Conservation (phyloP, 2,113 vertebrate genomes). For the Hiodon tergisus region DNA sequence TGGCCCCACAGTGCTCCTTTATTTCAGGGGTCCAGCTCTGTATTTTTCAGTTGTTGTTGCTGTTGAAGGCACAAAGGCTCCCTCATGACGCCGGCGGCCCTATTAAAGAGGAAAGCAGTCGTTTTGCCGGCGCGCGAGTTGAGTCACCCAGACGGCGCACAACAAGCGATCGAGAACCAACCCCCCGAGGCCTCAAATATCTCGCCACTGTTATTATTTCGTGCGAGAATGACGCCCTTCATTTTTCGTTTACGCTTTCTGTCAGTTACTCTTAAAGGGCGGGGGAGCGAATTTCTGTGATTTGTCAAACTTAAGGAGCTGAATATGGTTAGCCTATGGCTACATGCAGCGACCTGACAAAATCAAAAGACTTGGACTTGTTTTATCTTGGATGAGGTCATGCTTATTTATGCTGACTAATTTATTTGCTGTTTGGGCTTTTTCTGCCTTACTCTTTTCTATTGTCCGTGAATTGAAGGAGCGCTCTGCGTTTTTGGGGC, state of each 20-base stretch:
- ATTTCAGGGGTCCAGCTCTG: neutral
- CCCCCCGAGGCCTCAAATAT: neutral
- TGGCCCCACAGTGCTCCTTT: neutral
- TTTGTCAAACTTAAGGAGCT: no score
- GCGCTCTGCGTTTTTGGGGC: conserved; percentile 42
- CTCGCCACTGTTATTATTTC: neutral
- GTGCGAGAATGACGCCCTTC: no score
- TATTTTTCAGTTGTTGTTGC: neutral
- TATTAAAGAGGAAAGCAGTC: neutral
- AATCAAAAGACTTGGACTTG: conserved; percentile 41
- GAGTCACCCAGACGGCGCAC: conserved; percentile 30
- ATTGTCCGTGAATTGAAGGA: no score
- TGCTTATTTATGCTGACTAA: neutral
- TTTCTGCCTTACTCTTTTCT: no score
- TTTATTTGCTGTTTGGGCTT: no score
- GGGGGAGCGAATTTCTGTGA: neutral
- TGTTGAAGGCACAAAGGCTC: neutral
- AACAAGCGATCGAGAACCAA: conserved; percentile 35
- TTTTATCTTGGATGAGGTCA: conserved; percentile 49
- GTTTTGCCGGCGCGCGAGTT: neutral
- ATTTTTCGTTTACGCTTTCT: neutral
- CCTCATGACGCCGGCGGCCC: neutral
- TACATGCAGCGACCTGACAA: conserved; percentile 34
- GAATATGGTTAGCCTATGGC: no score
- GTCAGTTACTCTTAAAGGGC: neutral